Conservation (phyloP, 2,888 invertebrate genomes). For the Oeneis ivallda region DNA sequence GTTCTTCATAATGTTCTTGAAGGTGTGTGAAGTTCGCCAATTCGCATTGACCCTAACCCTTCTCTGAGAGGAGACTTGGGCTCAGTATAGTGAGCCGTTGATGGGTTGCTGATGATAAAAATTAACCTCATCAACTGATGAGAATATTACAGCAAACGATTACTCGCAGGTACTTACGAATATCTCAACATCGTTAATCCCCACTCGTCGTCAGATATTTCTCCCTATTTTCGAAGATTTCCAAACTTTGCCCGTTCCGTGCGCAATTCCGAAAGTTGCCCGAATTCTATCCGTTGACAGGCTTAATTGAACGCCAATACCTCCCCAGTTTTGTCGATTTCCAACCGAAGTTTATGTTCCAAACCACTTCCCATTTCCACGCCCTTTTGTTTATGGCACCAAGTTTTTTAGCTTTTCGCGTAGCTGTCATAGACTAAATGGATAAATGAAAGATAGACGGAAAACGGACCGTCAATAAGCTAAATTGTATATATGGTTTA, state of each 20-base stretch:
- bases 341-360: constrained; percentile 37
- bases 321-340: constrained; percentile 30
- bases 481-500: too few species aligned
- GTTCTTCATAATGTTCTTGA: too few species aligned
- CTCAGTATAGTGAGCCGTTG: too few species aligned
- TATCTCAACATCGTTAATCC: neutral
- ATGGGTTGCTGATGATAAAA: too few species aligned
- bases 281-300: constrained; percentile 43
- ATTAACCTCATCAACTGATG: too few species aligned
- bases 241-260: constrained; percentile 36
- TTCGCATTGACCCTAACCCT: too few species aligned
- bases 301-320: constrained; percentile 46
- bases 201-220: constrained; percentile 28
- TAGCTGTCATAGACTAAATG: neutral
- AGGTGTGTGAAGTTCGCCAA: too few species aligned
- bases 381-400: constrained; percentile 24
- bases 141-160: neutral
- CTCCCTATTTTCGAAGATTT: constrained; percentile 31
- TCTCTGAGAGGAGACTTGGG: too few species aligned
- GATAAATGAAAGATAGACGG: neutral
- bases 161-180: neutral
- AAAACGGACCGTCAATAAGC: neutral
- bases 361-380: constrained; percentile 38
- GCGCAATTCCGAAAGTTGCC: constrained; percentile 35
- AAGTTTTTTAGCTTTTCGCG: constrained; percentile 23